phyloP scores from a whole-genome alignment of 2,888 invertebrate genomes.

The Nomada flava region DNA sequence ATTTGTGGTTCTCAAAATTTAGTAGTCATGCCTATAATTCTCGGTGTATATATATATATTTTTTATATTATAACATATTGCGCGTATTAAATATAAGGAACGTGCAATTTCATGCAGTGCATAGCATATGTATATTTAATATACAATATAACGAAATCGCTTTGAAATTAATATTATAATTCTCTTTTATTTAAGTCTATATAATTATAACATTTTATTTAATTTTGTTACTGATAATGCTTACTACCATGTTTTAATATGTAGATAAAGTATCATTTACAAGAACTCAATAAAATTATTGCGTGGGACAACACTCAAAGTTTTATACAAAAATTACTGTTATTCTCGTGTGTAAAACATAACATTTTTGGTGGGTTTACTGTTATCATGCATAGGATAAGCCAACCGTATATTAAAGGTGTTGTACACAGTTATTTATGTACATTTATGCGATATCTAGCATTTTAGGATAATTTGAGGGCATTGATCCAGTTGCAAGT shows the following conservation, averaged over 20 bases:
- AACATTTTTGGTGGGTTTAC: neutral
- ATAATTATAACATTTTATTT: slow-evolving; percentile 7
- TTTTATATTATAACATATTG: slow-evolving; percentile 16
- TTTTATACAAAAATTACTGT: slow-evolving; percentile 4
- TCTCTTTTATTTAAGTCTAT: slow-evolving; percentile 9
- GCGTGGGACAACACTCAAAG: neutral
- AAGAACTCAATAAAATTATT: slow-evolving; percentile 4
- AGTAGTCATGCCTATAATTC: neutral
- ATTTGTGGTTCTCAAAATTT: slow-evolving; percentile 11
- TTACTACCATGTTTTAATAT: neutral
- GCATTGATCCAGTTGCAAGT: too few species aligned
- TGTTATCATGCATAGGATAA: slow-evolving; percentile 13
- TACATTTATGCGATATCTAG: slow-evolving; percentile 22
- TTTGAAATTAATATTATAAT: neutral
- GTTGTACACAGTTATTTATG: slow-evolving; percentile 28
- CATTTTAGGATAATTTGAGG: neutral
- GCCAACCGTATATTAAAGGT: neutral
- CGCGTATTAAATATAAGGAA: slow-evolving; percentile 23
- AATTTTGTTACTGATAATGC: slow-evolving; percentile 18
- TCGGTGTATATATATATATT: slow-evolving; percentile 35
- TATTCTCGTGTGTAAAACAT: slow-evolving; percentile 3
- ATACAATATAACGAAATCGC: slow-evolving; percentile 1
- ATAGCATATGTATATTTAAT: slow-evolving; percentile 12
- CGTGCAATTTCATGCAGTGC: slow-evolving; percentile 50
- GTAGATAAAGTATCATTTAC: slow-evolving; percentile 14